Base-by-base conservation (phyloP, 2,797 vertebrate species). In the Malacoraja senta region DNA sequence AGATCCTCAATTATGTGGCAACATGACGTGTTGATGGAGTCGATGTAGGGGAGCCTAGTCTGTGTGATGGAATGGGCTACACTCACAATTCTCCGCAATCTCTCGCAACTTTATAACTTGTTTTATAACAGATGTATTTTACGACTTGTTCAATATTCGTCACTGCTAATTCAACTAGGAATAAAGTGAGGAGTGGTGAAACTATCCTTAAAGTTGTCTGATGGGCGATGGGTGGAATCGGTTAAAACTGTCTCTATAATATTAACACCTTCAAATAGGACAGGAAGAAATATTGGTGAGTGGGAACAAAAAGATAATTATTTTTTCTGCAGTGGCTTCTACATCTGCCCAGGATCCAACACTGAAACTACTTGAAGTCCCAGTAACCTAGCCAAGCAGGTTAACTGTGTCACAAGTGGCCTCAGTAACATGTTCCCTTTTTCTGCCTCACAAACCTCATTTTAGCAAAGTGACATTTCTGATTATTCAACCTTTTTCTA, bases 401-500 rank as follows among this genome's bases (percentile, higher is more conserved):
- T 71, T 76, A 76, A 58, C 61, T 65, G 63, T 68, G n/a, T 68
- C 84, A 88, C 71, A 53, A 76, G 90, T 74, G 71, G 61, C 84
- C 84, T 8, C 61, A 24, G n/a, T 88, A 58, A 92, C 44, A 32
- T 38, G 71, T 92, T 76, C 90, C 38, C 38, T 53, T 92, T 13
- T 74, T 53, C 71, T 92, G 90, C 71, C 90, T 92, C 8, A 32
- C 32, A 24, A 88, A 17, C 65, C 84, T 65, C 21, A 92, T 53
- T 92, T 38, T 44, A 58, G 72, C 53, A 76, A 76, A 58, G 38
- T 95, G 95, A 94, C 95, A 96, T 94, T 94, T 95, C 95, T 96
- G 96, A 97, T 96, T 96, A 96, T 96, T 96, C 96, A 96, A 96
- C 95, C 96, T 95, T 94, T 95, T 94, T 95, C 94, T 95, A 95